A percentile compares a stretch with the other conserved stretches of the same genome.
Evolutionary conservation across 1,140 invertebrate species (phyloP).

Genomic region (Heliothis virescens): DNA sequence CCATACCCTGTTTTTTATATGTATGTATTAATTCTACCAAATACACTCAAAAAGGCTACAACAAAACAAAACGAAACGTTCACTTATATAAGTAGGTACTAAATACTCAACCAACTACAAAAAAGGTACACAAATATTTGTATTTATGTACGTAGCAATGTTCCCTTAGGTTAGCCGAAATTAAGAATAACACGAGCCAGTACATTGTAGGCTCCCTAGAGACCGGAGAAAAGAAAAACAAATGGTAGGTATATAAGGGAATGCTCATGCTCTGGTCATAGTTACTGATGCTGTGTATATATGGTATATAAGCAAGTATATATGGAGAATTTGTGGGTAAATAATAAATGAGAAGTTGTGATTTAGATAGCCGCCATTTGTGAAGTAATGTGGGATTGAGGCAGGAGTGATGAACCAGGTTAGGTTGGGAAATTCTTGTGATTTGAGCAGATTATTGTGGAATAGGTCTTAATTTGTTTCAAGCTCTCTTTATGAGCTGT

Average conservation of each 20-base stretch:
- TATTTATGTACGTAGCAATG: not conserved
- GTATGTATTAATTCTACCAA: not conserved
- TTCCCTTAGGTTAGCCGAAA: not conserved
- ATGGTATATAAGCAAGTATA: not conserved
- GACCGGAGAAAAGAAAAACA: not conserved
- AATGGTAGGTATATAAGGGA: not conserved
- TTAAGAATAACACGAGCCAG: slow-evolving; percentile 22
- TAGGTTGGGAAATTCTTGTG: too few species aligned
- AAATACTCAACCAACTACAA: not conserved
- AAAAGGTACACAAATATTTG: not conserved
- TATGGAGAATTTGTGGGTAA: not conserved
- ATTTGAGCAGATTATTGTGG: too few species aligned
- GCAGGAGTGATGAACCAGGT: too few species aligned
- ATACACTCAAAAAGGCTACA: not conserved
- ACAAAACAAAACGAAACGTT: not conserved
- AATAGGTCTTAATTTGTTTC: too few species aligned
- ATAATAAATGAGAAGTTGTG: not conserved
- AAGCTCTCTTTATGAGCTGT: too few species aligned
- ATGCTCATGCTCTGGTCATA: too few species aligned
- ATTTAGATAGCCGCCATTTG: too few species aligned
- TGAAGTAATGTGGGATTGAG: too few species aligned
- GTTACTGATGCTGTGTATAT: not conserved
- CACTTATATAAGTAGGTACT: too few species aligned
- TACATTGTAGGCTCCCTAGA: not conserved
- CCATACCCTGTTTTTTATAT: too few species aligned